Conservation (phyloP, 2,113 vertebrate genomes). For the Dicaeum eximium region DNA sequence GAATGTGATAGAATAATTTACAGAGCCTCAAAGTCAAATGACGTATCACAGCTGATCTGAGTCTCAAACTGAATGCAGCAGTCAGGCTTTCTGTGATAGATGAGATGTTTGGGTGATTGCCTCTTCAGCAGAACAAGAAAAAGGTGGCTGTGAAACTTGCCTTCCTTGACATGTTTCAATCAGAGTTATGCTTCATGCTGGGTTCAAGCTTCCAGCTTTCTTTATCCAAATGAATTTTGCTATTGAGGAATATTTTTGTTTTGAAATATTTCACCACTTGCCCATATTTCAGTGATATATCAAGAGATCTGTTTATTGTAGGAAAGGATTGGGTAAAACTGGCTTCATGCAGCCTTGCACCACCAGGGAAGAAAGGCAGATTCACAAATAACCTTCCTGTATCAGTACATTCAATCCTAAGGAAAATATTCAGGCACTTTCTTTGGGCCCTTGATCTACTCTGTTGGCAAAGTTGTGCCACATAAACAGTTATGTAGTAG, state of each 20-base stretch:
- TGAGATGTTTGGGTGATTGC: conserved; percentile 11
- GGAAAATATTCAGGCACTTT: not conserved
- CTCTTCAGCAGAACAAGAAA: not conserved
- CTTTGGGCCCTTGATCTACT: not conserved
- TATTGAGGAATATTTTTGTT: not conserved
- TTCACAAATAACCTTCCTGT: not conserved
- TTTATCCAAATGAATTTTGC: not conserved
- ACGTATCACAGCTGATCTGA: conserved; percentile 28
- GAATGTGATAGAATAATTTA: conserved; percentile 56
- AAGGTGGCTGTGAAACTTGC: not conserved
- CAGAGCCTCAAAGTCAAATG: conserved; percentile 49
- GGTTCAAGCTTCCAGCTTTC: not conserved
- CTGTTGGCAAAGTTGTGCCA: not conserved
- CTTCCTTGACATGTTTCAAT: not conserved
- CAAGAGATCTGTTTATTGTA: not conserved
- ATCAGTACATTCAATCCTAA: not conserved
- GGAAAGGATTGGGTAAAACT: not conserved
- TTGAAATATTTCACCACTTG: not conserved
- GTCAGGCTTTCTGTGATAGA: not conserved
- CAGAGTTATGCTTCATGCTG: not conserved
- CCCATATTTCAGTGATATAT: not conserved
- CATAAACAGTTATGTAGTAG: too few species aligned
- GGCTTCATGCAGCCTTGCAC: not conserved
- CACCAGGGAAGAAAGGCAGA: not conserved
- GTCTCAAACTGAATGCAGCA: conserved; percentile 25